These are phyloP conservation scores for Tachina lurida DNA, from an alignment of 2,888 invertebrate genomes.

Conservation along the genomic window DNA sequence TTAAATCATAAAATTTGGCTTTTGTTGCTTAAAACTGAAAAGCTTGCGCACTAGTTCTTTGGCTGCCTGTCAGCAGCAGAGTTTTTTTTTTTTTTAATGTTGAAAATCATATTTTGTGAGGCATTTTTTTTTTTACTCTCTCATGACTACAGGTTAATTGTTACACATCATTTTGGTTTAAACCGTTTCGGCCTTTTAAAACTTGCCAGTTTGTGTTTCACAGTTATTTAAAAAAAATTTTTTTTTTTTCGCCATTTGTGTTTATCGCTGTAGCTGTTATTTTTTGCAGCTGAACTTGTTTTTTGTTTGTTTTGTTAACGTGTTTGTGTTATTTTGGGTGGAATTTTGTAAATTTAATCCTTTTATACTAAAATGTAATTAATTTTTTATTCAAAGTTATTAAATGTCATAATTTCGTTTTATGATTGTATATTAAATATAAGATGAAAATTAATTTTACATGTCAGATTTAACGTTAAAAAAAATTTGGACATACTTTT, in stretches of 20 bases:
- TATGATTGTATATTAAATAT: slow-evolving; percentile 21
- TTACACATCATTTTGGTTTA: slow-evolving; percentile 64
- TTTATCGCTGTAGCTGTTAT: slow-evolving; percentile 53
- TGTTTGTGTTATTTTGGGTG: not conserved
- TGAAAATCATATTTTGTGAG: slow-evolving; percentile 43
- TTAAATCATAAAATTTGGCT: slow-evolving; percentile 54
- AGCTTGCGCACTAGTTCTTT: slow-evolving; percentile 2
- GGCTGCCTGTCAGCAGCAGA: slow-evolving; percentile 38
- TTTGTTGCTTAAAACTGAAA: slow-evolving; percentile 48
- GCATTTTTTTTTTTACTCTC: not conserved
- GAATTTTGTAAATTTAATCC: slow-evolving; percentile 29
- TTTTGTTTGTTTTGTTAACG: not conserved
- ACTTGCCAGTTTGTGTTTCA: slow-evolving; percentile 53
- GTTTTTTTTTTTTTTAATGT: slow-evolving; percentile 31
- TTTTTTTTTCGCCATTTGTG: slow-evolving; percentile 21
- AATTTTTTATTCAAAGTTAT: slow-evolving; percentile 58
- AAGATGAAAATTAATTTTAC: not conserved
- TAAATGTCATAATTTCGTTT: slow-evolving; percentile 53
- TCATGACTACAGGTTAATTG: slow-evolving; percentile 65
- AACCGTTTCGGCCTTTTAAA: slow-evolving; percentile 59
- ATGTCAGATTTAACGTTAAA: not conserved
- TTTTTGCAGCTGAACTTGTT: slow-evolving; percentile 30
- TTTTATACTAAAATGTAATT: slow-evolving; percentile 54
- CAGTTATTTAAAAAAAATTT: slow-evolving; percentile 28
- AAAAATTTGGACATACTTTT: not conserved